Evolutionary conservation across 1,140 invertebrate species (phyloP).

Genomic region (Mizuhopecten yessoensis): DNA sequence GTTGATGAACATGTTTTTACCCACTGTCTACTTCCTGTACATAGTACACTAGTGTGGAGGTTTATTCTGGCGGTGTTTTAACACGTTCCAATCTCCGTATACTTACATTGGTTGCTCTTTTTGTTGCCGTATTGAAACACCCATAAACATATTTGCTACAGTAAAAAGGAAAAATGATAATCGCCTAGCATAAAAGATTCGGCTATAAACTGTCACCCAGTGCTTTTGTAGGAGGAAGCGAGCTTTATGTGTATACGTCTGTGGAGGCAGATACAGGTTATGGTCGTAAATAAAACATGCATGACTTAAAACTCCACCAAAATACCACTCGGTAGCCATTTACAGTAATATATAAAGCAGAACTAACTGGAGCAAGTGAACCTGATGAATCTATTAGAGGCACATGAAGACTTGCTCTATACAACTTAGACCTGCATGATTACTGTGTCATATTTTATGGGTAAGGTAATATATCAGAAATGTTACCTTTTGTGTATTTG

Average conservation of each 20-base stretch:
- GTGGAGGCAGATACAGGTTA: slow-evolving; percentile 31
- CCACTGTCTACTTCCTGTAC: too few relatives aligned
- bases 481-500: too few relatives aligned
- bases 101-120: not conserved
- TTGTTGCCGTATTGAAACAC: slow-evolving; percentile 8
- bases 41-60: not conserved
- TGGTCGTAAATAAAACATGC: slow-evolving; percentile 38
- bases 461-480: too few relatives aligned
- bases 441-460: not conserved
- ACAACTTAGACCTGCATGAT: slow-evolving; percentile 19
- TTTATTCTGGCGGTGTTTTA: not conserved
- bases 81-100: not conserved
- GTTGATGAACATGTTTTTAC: not conserved
- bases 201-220: slow-evolving; percentile 25
- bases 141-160: slow-evolving; percentile 31
- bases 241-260: slow-evolving; percentile 14
- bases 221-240: slow-evolving; percentile 22
- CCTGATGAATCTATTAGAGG: slow-evolving; percentile 33
- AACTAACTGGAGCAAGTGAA: slow-evolving; percentile 38
- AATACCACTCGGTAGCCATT: slow-evolving; percentile 25
- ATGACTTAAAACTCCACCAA: slow-evolving; percentile 39
- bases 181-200: slow-evolving; percentile 26
- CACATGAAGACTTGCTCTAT: not conserved
- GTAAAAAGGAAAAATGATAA: slow-evolving; percentile 29
- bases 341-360: slow-evolving; percentile 5